Conservation (phyloP, 2,113 vertebrate species). For the Pitta sordida region DNA sequence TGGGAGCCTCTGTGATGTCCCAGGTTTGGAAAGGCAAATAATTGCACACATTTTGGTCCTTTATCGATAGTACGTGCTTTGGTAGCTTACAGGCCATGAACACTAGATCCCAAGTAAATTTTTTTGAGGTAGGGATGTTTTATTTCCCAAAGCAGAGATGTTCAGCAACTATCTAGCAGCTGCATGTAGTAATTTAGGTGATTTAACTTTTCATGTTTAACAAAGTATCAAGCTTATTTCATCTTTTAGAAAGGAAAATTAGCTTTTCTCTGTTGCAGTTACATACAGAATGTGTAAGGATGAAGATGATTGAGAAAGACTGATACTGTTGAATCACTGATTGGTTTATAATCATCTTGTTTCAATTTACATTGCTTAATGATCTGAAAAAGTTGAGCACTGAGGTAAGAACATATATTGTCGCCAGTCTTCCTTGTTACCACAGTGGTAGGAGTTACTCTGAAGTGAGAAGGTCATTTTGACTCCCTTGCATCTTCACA, state of each 20-base stretch:
- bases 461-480: neutral
- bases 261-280: neutral
- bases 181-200: neutral
- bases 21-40: neutral
- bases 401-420: neutral
- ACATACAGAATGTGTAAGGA: neutral
- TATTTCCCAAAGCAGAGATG: neutral
- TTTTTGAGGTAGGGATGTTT: neutral
- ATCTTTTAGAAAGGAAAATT: neutral
- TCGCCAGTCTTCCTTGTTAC: neutral
- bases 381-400: neutral
- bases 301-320: neutral
- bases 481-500: neutral
- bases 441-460: neutral
- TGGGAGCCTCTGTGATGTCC: neutral
- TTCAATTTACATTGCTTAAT: neutral
- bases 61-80: neutral
- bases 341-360: neutral
- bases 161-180: neutral
- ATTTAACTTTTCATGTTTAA: neutral
- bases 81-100: neutral
- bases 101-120: neutral
- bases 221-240: neutral
- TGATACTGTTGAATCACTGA: neutral
- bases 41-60: neutral